Evolutionary conservation across 2,888 invertebrate species (phyloP), one percentile per base, ranked within the genome.

Genomic region (Chalcosyrphus nemorum): DNA sequence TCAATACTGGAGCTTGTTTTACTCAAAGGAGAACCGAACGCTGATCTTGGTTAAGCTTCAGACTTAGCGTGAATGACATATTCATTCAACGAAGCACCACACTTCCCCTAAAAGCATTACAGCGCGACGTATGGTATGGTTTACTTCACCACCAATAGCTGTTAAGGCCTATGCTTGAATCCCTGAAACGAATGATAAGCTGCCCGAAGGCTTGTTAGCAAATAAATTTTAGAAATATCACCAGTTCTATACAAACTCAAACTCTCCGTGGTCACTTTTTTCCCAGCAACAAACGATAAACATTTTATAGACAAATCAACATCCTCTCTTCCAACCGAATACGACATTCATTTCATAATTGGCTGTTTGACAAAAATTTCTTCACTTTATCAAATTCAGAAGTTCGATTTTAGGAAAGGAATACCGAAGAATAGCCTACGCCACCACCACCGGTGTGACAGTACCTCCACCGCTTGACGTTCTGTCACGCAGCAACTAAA

Each of bases 361-460:
- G 70, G 57, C 70, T 56, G 35, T 21, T 5, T 70, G 70, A 70
- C 70, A 70, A 70, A 24, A 35, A 57, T 70, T n/a, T 70, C 57
- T 15, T 45, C 56, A 35, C 24, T 24, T 24, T 4, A 4, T 24
- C 24, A 4, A 24, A 4, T 13, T 47, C 32, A 7, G 17, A 27
- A 15, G 19, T n/a, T 47, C n/a, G 19, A 4, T 47, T 24, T 47
- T 47, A 19, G 17, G n/a, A n/a, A 47, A 2, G 3, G 38, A 35
- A 11, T 38, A 29, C 9, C 29, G 11, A 1, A 11, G 38, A 35
- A 4, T 57, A 29, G 9, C 52, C 52, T 15, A 57, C 57, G 38
- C 57, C 38, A 56, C 54, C 52, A 47, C 41, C 45, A 52, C 72
- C 72, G 72, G 72, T 63, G 72, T 61, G 72, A 63, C 63, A 74